These are phyloP conservation scores for Hirundo rustica DNA, from an alignment of 2,797 vertebrate species.

Conservation along the genomic window DNA sequence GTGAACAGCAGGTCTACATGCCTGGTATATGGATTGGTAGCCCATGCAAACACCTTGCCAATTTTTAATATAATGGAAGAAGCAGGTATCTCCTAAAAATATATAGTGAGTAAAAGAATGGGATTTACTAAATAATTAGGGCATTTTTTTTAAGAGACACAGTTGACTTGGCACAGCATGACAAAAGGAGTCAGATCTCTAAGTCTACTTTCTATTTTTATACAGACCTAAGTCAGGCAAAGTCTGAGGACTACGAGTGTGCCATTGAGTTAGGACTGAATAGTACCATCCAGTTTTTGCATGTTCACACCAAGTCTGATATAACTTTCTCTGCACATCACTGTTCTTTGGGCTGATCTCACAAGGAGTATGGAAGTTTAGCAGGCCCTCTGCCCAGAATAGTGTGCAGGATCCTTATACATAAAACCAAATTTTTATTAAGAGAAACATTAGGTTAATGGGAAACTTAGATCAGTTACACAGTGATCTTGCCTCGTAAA, in stretches of 20 bases:
- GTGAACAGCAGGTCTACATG: background rate
- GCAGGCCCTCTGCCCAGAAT: background rate
- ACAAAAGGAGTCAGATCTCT: background rate
- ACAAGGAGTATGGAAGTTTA: background rate
- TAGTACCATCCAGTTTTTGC: background rate
- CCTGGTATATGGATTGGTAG: background rate
- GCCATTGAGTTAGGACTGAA: background rate
- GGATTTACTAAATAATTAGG: background rate
- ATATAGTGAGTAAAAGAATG: background rate
- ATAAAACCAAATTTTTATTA: background rate
- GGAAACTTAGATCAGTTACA: background rate
- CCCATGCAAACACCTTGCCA: background rate
- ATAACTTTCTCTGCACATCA: background rate
- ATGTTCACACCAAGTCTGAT: background rate
- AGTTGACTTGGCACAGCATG: background rate
- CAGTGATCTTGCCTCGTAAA: background rate
- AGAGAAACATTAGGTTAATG: background rate
- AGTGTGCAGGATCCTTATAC: background rate
- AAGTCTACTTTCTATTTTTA: background rate
- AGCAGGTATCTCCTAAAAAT: background rate
- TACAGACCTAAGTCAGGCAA: background rate
- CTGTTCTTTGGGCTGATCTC: background rate
- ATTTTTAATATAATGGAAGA: background rate
- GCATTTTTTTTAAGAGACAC: background rate
- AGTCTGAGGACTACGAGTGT: background rate